Evolutionary conservation across 2,888 invertebrate species (phyloP).

Genomic region (Bombylius major): DNA sequence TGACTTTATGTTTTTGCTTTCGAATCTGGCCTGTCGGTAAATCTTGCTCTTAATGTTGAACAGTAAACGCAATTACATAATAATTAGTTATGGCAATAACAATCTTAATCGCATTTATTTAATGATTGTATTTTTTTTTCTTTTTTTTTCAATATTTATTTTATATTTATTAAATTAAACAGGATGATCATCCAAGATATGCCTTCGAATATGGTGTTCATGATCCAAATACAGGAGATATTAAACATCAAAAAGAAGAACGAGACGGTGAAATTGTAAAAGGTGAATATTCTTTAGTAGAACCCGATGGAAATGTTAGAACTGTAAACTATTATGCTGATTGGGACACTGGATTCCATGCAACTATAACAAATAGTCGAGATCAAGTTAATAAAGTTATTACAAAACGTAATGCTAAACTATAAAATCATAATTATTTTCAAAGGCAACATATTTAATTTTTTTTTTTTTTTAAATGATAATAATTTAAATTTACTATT

Average conservation of each 20-base stretch:
- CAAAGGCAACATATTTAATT: no score
- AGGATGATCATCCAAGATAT: slow-evolving; percentile 56
- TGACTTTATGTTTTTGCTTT: no score
- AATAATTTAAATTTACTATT: no score
- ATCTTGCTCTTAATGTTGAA: no score
- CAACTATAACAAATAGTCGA: slow-evolving; percentile 54
- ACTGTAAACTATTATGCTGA: slow-evolving; percentile 65
- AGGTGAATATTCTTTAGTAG: slow-evolving; percentile 55
- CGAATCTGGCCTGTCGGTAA: no score
- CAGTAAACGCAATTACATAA: no score
- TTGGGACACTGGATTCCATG: slow-evolving; percentile 68
- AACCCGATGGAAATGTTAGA: slow-evolving; percentile 61
- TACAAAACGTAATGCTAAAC: slow-evolving; percentile 27
- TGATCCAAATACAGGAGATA: slow-evolving; percentile 61
- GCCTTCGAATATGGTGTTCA: slow-evolving; percentile 61
- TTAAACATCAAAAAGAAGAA: slow-evolving; percentile 60
- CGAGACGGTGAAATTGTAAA: slow-evolving; percentile 60
- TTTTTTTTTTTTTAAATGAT: no score
- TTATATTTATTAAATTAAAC: slow-evolving; percentile 9
- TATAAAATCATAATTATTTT: slow-evolving; percentile 14
- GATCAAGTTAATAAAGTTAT: slow-evolving; percentile 35
- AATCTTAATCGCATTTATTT: no score
- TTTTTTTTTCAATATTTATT: no score
- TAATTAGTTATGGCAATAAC: no score
- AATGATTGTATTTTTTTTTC: no score